A percentile compares a stretch with the other conserved stretches of the same genome.
phyloP scores from a whole-genome alignment of 2,797 vertebrate genomes.

The Coranthus polyacanthus region DNA sequence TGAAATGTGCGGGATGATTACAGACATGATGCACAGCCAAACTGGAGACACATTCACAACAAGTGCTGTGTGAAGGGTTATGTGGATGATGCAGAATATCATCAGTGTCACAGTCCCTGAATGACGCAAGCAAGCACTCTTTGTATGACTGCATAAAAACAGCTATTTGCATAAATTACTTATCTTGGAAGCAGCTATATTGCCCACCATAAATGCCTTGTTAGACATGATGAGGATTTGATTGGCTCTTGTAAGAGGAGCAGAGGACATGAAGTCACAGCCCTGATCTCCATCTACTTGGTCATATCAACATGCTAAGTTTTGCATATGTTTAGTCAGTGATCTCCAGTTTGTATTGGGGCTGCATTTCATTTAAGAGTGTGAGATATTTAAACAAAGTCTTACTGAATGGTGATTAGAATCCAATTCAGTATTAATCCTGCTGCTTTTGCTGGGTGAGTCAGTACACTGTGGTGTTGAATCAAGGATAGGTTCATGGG shows the following conservation, averaged over 20 bases:
- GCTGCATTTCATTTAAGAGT: constrained; percentile 16
- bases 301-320: constrained; percentile 17
- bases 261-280: constrained; percentile 17
- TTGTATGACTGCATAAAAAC: constrained; percentile 50
- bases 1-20: constrained; percentile 34
- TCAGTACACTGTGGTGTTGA: constrained; percentile 8
- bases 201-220: constrained; percentile 23
- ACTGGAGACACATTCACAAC: constrained; percentile 18
- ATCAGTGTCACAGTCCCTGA: constrained; percentile 51
- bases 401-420: constrained; percentile 37
- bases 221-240: constrained; percentile 35
- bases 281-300: constrained; percentile 24
- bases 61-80: constrained; percentile 2
- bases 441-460: constrained; percentile 20
- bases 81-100: constrained; percentile 35
- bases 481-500: constrained; percentile 17
- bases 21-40: constrained; percentile 22
- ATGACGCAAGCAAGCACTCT: constrained; percentile 46
- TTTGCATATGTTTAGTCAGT: constrained; percentile 21
- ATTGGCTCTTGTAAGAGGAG: constrained; percentile 30
- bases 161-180: constrained; percentile 66
- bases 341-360: constrained; percentile 24
- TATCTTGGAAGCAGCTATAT: constrained; percentile 43
- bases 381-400: constrained; percentile 30
- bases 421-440: constrained; percentile 19